phyloP scores from a whole-genome alignment of 2,797 vertebrate genomes.

The Takifugu rubripes region DNA sequence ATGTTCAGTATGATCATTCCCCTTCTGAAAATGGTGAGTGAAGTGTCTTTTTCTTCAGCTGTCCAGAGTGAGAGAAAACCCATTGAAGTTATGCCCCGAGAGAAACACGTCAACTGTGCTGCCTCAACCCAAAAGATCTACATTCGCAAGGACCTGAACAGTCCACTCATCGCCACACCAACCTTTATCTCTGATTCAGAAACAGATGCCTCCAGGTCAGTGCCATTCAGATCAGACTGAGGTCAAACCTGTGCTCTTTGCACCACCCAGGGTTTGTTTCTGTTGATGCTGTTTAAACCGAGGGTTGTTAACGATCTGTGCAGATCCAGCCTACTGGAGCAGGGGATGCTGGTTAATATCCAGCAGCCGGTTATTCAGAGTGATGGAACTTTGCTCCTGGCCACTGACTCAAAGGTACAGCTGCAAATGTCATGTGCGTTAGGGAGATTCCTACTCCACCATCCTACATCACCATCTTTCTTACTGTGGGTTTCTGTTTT shows the following conservation, averaged over 20 bases:
- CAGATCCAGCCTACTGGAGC: constrained; percentile 88
- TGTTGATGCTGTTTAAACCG: neutral
- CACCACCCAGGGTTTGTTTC: neutral
- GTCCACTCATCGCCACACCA: constrained; percentile 93
- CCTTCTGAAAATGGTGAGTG: neutral
- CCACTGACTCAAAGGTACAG: constrained; percentile 87
- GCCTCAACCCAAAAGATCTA: constrained; percentile 99
- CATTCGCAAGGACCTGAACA: constrained; percentile 94
- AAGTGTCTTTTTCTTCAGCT: constrained; percentile 68
- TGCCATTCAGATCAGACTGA: constrained; percentile 2
- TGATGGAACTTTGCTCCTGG: constrained; percentile 89
- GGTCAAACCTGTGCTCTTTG: constrained; percentile 2
- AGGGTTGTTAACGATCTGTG: constrained; percentile 26
- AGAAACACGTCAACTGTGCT: constrained; percentile 94
- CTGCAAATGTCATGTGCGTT: neutral
- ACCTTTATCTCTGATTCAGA: constrained; percentile 96
- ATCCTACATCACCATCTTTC: too few relatives aligned
- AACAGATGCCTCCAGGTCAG: constrained; percentile 88
- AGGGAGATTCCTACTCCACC: neutral
- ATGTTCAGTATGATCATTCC: too few relatives aligned
- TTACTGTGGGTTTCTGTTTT: too few relatives aligned
- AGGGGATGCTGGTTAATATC: constrained; percentile 98
- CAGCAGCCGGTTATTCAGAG: constrained; percentile 94
- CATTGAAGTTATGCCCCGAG: constrained; percentile 90
- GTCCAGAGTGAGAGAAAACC: constrained; percentile 98